Evolutionary conservation across 1,140 invertebrate species (phyloP).

Genomic region (Drosophila kohkoa): DNA sequence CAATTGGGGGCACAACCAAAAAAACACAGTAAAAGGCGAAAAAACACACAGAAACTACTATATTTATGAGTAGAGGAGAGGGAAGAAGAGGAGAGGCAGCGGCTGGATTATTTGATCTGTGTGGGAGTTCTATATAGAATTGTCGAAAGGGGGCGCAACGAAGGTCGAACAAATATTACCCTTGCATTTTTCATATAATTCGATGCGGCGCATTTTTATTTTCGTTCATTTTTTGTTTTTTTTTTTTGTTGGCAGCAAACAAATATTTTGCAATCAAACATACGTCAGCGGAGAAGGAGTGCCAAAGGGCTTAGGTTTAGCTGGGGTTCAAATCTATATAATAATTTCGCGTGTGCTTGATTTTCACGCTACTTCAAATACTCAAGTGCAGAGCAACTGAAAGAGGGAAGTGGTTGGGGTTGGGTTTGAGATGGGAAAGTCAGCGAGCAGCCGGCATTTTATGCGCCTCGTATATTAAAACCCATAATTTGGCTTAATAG

Average conservation of each 20-base stretch:
- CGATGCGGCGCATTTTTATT: conserved; percentile 32
- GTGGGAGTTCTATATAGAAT: conserved; percentile 1
- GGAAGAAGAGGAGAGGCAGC: not conserved
- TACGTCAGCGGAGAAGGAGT: not conserved
- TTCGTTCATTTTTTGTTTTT: not conserved
- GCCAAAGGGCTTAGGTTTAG: not conserved
- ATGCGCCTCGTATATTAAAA: conserved; percentile 72
- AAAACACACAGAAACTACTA: conserved; percentile 23
- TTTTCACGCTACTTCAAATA: conserved; percentile 75
- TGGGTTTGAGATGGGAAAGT: conserved; percentile 16
- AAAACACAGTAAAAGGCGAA: not conserved
- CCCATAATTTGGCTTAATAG: conserved; percentile 83
- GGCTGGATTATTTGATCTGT: conserved; percentile 28
- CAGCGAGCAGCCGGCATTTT: conserved; percentile 49
- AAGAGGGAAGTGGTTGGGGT: not conserved
- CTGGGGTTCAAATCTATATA: conserved; percentile 67
- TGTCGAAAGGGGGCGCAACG: conserved; percentile 1
- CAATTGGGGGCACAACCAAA: conserved; percentile 33
- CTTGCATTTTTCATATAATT: conserved; percentile 67
- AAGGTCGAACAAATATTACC: conserved; percentile 70
- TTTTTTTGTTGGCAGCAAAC: conserved; percentile 10
- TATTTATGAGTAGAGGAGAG: conserved; percentile 7
- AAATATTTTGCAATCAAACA: conserved; percentile 72
- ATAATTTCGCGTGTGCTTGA: conserved; percentile 81
- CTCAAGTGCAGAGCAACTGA: conserved; percentile 56